Evolutionary conservation across 2,888 invertebrate species (phyloP), one percentile per base, ranked within the genome.

Genomic region (Loripinus fragilis): DNA sequence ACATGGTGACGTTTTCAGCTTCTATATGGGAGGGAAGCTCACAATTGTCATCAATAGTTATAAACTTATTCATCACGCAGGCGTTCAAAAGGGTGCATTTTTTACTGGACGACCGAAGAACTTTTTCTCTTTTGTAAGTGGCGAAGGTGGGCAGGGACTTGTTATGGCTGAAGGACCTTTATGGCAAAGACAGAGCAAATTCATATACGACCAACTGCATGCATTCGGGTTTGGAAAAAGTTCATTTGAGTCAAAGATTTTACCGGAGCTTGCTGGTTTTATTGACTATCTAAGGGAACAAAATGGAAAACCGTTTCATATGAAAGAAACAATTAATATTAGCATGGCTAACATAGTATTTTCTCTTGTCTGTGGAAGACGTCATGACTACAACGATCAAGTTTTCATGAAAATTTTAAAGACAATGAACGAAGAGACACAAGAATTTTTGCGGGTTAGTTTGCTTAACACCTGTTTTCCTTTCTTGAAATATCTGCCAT

Each of bases 21-120:
- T 83, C 48, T 75, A 82, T 64, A 79, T 88, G 80, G 87, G 87
- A 0, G 55, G 60, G 28, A 41, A 85, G 12, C 72, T 83, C n/a
- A 83, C 82, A 15, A 73, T 88, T 35, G 80, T 88, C 12, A 33
- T 88, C 15, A 88, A 85, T 42, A 85, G 88, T 0, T 73, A 80
- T 30, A 78, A 81, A 15, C 65, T 67, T 5, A 80, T 88, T 72
- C 83, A 80, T 71, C 83, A 87, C n/a, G 86, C 86, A 23, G 78
- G 85, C 28, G 81, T 88, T 35, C 77, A 76, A 41, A 76, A 88
- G 41, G 84, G 80, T 2, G 83, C 82, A 33, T 45, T 71, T 12
- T 87, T 86, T 72, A 71, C 83, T 12, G 86, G 76, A 5, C 48
- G 87, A 33, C 88, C 88, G 20, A 65, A 82, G 48, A 79, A 81